A percentile compares a stretch with the other conserved stretches of the same genome.
Evolutionary conservation across 1,140 invertebrate genomes (phyloP).

Genomic region (Lordiphosa mommai): DNA sequence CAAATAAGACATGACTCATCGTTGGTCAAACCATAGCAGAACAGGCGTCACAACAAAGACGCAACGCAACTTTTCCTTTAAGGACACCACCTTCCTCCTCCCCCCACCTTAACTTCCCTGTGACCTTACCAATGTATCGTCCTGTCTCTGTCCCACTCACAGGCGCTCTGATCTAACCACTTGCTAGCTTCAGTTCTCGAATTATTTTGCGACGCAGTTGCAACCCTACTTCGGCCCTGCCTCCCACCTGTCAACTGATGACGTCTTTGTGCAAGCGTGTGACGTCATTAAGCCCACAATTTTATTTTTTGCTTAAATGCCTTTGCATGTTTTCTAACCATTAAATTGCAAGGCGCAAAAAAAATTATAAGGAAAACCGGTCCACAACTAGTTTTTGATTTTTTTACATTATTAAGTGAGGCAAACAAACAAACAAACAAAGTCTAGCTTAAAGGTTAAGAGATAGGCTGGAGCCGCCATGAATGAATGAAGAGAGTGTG

Average conservation of each 20-base stretch:
- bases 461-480: constrained; percentile 54
- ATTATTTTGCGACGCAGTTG: constrained; percentile 56
- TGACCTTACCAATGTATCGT: constrained; percentile 24
- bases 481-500: constrained; percentile 37
- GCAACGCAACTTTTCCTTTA: constrained; percentile 56
- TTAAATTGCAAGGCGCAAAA: constrained; percentile 61
- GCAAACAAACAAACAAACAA: constrained; percentile 67
- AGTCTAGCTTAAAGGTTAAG: constrained; percentile 57
- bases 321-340: constrained; percentile 59
- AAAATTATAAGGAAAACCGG: constrained; percentile 48
- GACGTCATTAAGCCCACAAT: constrained; percentile 26
- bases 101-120: constrained; percentile 12
- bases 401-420: constrained; percentile 39
- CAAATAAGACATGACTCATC: constrained; percentile 49
- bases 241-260: constrained; percentile 67
- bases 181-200: constrained; percentile 50
- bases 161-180: constrained; percentile 52
- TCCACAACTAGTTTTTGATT: constrained; percentile 58
- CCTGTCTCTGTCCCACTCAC: constrained; percentile 1
- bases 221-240: constrained; percentile 34
- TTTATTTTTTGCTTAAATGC: constrained; percentile 27
- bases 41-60: constrained; percentile 70
- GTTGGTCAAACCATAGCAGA: constrained; percentile 11
- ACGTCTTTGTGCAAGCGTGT: constrained; percentile 41
- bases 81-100: constrained; percentile 26